Conservation (phyloP, 2,113 vertebrate species). For the Rhinopomastus cyanomelas region DNA sequence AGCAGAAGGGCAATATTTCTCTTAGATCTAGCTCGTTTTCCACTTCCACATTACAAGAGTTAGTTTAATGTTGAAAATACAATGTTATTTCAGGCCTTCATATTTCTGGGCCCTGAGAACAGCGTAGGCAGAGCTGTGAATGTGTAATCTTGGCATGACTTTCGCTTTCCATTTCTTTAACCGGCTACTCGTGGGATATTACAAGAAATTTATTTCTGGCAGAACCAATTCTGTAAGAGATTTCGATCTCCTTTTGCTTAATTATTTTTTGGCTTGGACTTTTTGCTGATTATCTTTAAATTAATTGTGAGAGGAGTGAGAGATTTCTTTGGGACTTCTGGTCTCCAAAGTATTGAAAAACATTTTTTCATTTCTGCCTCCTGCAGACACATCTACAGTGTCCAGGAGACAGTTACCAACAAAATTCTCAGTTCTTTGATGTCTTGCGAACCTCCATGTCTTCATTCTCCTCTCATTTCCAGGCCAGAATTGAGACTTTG, state of each 20-base stretch:
- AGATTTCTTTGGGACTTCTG: not conserved
- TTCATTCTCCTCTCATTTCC: not conserved
- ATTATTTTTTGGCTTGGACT: slow-evolving; percentile 31
- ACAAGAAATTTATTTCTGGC: slow-evolving; percentile 67
- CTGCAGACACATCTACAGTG: not conserved
- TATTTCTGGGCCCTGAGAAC: slow-evolving; percentile 59
- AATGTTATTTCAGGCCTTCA: slow-evolving; percentile 67
- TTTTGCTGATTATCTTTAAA: slow-evolving; percentile 42
- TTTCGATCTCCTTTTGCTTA: slow-evolving; percentile 34
- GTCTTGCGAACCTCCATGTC: not conserved
- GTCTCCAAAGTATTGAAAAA: not conserved
- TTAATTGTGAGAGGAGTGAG: not conserved
- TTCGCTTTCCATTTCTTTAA: slow-evolving; percentile 71
- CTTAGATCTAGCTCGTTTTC: slow-evolving; percentile 57
- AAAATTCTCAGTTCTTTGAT: not conserved
- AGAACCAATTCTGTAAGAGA: slow-evolving; percentile 35
- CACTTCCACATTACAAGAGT: slow-evolving; percentile 59
- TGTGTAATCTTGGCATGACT: slow-evolving; percentile 66
- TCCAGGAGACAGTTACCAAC: not conserved
- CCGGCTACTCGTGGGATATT: slow-evolving; percentile 62
- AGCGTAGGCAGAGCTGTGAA: slow-evolving; percentile 63
- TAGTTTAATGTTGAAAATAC: slow-evolving; percentile 72
- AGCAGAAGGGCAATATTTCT: slow-evolving; percentile 55
- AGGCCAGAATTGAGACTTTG: not conserved
- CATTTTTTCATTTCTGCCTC: not conserved